Evolutionary conservation across 2,888 invertebrate genomes (phyloP), one percentile per base, ranked within the genome.

Genomic region (Lycophotia porphyrea): DNA sequence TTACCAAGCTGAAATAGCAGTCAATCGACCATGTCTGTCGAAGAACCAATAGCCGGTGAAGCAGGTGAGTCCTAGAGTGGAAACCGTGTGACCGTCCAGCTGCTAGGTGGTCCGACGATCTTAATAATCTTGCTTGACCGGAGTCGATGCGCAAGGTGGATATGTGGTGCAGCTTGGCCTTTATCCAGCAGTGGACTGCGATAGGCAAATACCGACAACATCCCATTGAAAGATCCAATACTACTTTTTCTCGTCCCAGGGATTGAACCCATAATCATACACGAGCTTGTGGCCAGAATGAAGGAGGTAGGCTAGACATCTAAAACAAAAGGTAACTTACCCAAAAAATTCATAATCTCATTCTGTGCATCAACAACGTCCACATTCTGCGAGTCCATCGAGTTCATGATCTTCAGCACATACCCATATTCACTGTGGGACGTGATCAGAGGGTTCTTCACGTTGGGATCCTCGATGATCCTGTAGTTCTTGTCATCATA

Each of bases 401-500:
- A 97, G 94, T 99, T 99, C 87, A 98, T 96, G 68, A 99, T 97
- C 96, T 99, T 99, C 76, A 99, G 93, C 34, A 98, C 97, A 90
- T 98, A 98, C 0, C 98, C 98, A 85, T 97, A 92, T 0, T 97
- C 94, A 81, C 96, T 96, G 81, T 97, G 95, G 7, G 94, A 90
- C 0, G 96, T 94, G 78, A 97, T 97, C 34, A 97, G 89, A 0
- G 97, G 97, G 92, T 98, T 98, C 90, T 97, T 96, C 78, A 97
- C 95, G 78, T 96, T 96, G 0, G 96, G 95, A 18, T 96, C 96
- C 81, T 98, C 98, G 1, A 94, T 91, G 21, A 98, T 94, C 88
- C 97, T 97, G 92, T 97, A 98, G 93, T 98, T 98, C 92, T 97
- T 97, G 92, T 98, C 98, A 88, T 98, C 98, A 90, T 98, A 98